Evolutionary conservation across 2,888 invertebrate species (phyloP).

Genomic region (Oscheius sp.): DNA sequence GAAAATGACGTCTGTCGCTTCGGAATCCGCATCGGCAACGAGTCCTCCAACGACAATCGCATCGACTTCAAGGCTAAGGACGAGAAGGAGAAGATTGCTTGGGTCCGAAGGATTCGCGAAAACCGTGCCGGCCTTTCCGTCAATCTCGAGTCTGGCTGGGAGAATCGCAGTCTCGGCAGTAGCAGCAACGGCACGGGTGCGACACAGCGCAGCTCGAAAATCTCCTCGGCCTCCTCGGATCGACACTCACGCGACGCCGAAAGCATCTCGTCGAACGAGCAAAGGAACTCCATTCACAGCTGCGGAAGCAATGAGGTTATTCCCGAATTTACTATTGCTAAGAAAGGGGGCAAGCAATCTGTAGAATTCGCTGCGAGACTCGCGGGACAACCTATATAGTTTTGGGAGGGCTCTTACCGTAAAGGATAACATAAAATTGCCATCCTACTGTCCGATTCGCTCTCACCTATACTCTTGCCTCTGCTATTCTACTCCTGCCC

Average conservation of each 20-base stretch:
- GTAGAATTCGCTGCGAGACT: too few species aligned
- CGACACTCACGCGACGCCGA: slow-evolving; percentile 53
- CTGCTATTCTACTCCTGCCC: too few species aligned
- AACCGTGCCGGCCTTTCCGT: slow-evolving; percentile 51
- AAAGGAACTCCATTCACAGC: slow-evolving; percentile 54
- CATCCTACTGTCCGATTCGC: too few species aligned
- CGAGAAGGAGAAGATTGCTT: slow-evolving; percentile 58
- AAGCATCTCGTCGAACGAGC: slow-evolving; percentile 36
- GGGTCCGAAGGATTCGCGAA: slow-evolving; percentile 67
- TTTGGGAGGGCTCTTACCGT: too few species aligned
- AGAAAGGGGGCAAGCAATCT: neutral
- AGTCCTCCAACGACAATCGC: slow-evolving; percentile 63
- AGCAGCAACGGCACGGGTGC: slow-evolving; percentile 12
- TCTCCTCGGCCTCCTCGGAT: slow-evolving; percentile 50
- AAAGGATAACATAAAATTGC: too few species aligned
- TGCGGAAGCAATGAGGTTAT: slow-evolving; percentile 50
- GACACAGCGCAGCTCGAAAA: slow-evolving; percentile 41
- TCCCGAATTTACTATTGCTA: neutral
- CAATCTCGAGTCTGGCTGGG: slow-evolving; percentile 10
- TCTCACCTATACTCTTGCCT: too few species aligned
- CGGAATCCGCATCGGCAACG: slow-evolving; percentile 64
- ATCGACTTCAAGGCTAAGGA: slow-evolving; percentile 61
- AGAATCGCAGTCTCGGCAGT: slow-evolving; percentile 29
- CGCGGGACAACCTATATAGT: too few species aligned
- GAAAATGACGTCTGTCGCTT: slow-evolving; percentile 65